A percentile compares a stretch with the other conserved stretches of the same genome.
These are phyloP conservation scores for Fregetta grallaria DNA, from an alignment of 2,113 vertebrate species.

Conservation along the genomic window DNA sequence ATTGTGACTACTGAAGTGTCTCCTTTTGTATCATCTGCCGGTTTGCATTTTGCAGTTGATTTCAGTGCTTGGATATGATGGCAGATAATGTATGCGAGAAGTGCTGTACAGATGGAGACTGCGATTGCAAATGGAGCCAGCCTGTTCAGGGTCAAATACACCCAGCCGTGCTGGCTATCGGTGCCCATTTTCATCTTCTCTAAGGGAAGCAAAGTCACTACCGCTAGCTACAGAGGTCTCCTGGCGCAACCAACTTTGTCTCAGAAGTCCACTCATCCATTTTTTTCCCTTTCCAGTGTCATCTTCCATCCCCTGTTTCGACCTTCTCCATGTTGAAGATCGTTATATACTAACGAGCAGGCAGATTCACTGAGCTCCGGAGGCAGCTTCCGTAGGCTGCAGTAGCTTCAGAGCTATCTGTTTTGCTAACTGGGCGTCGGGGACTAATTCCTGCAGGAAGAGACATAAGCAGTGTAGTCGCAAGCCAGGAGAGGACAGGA, in stretches of 20 bases:
- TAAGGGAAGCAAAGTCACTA: conserved; percentile 40
- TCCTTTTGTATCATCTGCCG: not conserved
- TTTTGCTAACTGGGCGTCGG: accelerated
- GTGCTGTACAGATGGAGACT: conserved; percentile 61
- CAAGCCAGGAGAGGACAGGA: not conserved
- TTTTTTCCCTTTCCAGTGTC: conserved; percentile 51
- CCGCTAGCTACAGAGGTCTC: conserved; percentile 69
- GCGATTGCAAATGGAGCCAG: conserved; percentile 15
- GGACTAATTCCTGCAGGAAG: not conserved
- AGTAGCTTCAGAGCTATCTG: not conserved
- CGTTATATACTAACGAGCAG: conserved; percentile 34
- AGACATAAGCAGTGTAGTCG: not conserved
- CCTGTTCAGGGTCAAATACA: conserved; percentile 37
- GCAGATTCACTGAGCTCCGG: conserved; percentile 70
- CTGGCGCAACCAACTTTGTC: conserved; percentile 74
- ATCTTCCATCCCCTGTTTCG: conserved; percentile 62
- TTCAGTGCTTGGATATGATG: not conserved
- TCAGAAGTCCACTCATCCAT: conserved; percentile 69
- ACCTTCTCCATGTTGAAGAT: not conserved
- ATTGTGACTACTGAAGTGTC: not conserved
- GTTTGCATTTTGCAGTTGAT: not conserved
- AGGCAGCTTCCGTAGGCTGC: conserved; percentile 60
- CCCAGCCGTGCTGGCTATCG: conserved; percentile 20
- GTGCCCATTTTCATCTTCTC: conserved; percentile 56
- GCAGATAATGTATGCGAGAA: conserved; percentile 47